Percentiles rank a stretch among this genome's conserved stretches.
phyloP scores from a whole-genome alignment of 1,140 invertebrate species.

The Drosophila burlai region DNA sequence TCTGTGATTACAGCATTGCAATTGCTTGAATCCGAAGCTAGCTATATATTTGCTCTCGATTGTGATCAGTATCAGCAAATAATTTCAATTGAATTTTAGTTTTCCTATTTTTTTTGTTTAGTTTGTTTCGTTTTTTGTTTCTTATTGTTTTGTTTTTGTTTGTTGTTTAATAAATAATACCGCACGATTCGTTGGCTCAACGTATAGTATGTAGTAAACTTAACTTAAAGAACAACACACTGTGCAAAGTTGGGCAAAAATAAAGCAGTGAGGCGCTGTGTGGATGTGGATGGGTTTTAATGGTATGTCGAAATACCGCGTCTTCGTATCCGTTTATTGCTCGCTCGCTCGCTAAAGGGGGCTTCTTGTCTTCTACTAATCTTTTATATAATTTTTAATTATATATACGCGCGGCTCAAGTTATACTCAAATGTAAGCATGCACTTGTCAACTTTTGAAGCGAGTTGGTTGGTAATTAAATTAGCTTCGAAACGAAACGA shows the following conservation, averaged over 20 bases:
- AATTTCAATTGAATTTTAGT: conserved; percentile 70
- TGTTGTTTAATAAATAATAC: conserved; percentile 73
- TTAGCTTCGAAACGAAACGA: conserved; percentile 36
- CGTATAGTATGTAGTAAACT: conserved; percentile 60
- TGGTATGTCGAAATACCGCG: conserved; percentile 55
- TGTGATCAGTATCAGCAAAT: conserved; percentile 72
- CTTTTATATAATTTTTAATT: conserved; percentile 77
- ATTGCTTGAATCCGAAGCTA: conserved; percentile 44
- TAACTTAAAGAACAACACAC: conserved; percentile 75
- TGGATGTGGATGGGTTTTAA: conserved; percentile 32
- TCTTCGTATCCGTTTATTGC: conserved; percentile 34
- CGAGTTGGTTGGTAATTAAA: conserved; percentile 68
- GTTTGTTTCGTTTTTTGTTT: conserved; percentile 34
- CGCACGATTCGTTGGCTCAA: conserved; percentile 79
- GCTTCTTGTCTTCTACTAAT: conserved; percentile 40
- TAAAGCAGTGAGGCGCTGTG: conserved; percentile 50
- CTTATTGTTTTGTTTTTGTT: conserved; percentile 15
- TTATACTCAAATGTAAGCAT: conserved; percentile 69
- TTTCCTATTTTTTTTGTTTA: conserved; percentile 30
- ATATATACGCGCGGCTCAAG: conserved; percentile 66
- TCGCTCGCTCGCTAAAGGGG: conserved; percentile 23
- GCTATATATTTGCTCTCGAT: conserved; percentile 51
- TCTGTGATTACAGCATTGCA: conserved; percentile 54
- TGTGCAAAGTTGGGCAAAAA: conserved; percentile 73
- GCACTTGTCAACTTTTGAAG: conserved; percentile 74